Base-by-base conservation (phyloP, 2,113 vertebrate genomes). In the Zosterops pallidus region DNA sequence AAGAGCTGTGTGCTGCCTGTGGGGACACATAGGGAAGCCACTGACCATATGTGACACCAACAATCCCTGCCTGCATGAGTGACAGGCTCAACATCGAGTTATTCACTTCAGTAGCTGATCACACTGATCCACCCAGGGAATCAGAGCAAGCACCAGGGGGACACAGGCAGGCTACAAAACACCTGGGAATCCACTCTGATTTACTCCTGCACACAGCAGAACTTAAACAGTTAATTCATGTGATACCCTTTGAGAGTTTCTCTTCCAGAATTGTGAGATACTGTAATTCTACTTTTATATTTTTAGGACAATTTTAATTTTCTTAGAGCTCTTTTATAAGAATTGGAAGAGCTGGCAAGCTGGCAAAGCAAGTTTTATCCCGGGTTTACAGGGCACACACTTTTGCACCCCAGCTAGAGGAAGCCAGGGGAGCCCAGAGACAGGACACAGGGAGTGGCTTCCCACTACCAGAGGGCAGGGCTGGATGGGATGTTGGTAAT, bases 401-500 rank as follows among this genome's bases (percentile, higher is more conserved):
- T 69, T 67, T 53, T 65, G 35, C 23, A 31, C 49, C 46, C 33
- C 50, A 86, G 31, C 11, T 16, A 52, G 16, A 75, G 6, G 53
- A 82, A 71, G 31, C 4, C 39, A 46, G n/a, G 8, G 26, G 14
- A 72, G 17, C 15, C 35, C 53, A 65, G n/a, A 55, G n/a, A 29
- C 22, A 60, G 28, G 13, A 69, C 21, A 47, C 13, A 31, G 46
- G 24, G 11, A 62, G 55, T 26, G n/a, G 47, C 5, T 53, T 47
- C 63, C 39, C 41, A 29, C 2, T 41, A 29, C 13, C 21, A 62
- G n/a, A 39, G 29, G 24, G 9, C n/a, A 47, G 53, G 25, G 25
- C 0, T 35, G 0, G n/a, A 26, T 7, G 55, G 24, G 25, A 59
- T 18, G 5, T 1, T 25, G 39, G 46, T 24, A 3, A 52, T 20